phyloP scores from a whole-genome alignment of 2,113 vertebrate species.

The Oreotrochilus melanogaster region DNA sequence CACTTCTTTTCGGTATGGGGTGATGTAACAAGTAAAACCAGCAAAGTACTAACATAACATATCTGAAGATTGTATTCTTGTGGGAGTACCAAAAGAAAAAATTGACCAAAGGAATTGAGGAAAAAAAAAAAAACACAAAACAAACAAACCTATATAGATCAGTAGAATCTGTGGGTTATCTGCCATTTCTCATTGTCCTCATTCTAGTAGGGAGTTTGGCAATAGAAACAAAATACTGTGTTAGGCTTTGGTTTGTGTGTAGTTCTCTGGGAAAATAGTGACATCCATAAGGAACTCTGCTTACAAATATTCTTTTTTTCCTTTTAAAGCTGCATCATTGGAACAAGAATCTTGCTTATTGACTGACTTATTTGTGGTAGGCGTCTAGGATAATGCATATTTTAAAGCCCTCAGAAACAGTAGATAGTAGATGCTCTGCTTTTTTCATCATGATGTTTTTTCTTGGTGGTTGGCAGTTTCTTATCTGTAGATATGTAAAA shows the following conservation, averaged over 20 bases:
- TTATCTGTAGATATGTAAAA: background rate
- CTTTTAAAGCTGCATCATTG: background rate
- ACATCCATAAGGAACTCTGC: background rate
- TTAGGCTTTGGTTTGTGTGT: background rate
- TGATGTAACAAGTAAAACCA: background rate
- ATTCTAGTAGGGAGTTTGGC: background rate
- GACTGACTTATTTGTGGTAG: background rate
- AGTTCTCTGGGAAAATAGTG: background rate
- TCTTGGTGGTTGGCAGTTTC: background rate
- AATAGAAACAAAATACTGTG: background rate
- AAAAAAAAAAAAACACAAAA: background rate
- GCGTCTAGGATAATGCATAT: background rate
- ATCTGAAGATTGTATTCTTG: background rate
- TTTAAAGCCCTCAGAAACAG: background rate
- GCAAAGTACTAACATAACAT: background rate
- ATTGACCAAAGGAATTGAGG: background rate
- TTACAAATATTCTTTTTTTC: background rate
- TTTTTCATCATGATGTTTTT: background rate
- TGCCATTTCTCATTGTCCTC: background rate
- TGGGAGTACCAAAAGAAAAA: background rate
- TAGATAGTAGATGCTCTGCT: background rate
- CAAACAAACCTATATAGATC: background rate
- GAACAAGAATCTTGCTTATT: slow-evolving; percentile 6
- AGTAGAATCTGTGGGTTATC: background rate
- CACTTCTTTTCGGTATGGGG: background rate